Evolutionary conservation across 2,888 invertebrate genomes (phyloP), one percentile per base, ranked within the genome.

Genomic region (Nebria brevicollis): DNA sequence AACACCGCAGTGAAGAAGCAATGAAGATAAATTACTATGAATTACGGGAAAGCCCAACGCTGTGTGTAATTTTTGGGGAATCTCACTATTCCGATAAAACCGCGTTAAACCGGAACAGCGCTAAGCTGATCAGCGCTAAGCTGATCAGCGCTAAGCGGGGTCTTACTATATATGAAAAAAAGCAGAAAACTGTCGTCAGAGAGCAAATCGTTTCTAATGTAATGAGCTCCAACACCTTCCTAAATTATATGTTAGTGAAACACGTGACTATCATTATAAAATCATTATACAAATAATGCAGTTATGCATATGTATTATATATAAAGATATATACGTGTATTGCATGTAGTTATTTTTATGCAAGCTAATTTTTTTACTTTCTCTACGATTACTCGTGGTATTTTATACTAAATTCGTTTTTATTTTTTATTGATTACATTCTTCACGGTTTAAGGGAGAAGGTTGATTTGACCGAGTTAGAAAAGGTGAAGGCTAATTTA

Each of bases 181-280:
- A 6, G 54, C 1, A 54, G 54, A 54, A 54, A 54, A 54, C 4
- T 3, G 54, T 54, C 54, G 54, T 70, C 70, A 70, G 11, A 26
- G 70, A 70, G 34, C 70, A 70, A 70, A 70, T 26, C 34, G 70
- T 11, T 70, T 70, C 70, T 20, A 1, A 26, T 70, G 25, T 70
- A 70, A 70, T 70, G 70, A 70, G 25, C 26, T 8, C 25, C 26
- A 26, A 70, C 70, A 70, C 70, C 70, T 70, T 70, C 20, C 11
- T 13, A 70, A 70, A 70, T 70, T 70, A 70, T 34, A 70, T 34
- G 70, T 70, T 25, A 13, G 15, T 25, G 25, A 10, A 34, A 34
- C 70, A 25, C 6, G 70, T 70, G 11, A 5, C 70, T 70, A 34
- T 70, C 70, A 70, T 70, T 70, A 70, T 70, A 70, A 70, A 70